Base-by-base conservation (phyloP, 2,113 vertebrate species). In the Nyctereutes procyonoides region DNA sequence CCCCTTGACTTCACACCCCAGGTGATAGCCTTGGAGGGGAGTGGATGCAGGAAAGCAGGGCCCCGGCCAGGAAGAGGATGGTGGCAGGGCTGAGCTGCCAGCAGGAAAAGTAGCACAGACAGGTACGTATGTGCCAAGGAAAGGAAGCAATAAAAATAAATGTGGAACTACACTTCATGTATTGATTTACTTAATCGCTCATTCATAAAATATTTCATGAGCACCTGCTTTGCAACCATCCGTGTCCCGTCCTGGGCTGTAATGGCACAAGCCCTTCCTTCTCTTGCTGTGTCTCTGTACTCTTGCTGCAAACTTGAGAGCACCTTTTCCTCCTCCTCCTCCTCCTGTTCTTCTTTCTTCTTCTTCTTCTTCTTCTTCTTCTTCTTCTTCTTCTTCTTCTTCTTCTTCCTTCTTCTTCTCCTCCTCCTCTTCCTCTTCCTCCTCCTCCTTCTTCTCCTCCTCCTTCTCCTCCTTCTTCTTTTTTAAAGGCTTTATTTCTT, bases 201-300 rank as follows among this genome's bases (percentile, higher is more conserved):
- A 22, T 62, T 43, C 16, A 22, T 22, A 55, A 60, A n/a, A 38
- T n/a, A 20, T 7, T 62, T 60, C 53, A 3, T 14, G 17, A 76
- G 12, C 12, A 5, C 35, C 13, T 51, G 12, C 11, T 10, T 32
- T 51, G 8, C 10, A 8, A 14, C 3, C 14, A 24, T 10, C n/a
- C 1, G 1, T 12, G 12, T 58, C 20, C 62, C 3, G 0, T n/a
- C 0, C n/a, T 43, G 67, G 43, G 17, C 28, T 26, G 0, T 4
- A 15, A 3, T 1, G 5, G 19, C 8, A 0, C 48, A 38, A 32
- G 10, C 62, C 17, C 2, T 2, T 51, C 20, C 26, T 76, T 32
- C 38, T 16, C 4, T n/a, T 1, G 0, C 1, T 7, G 1, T 0
- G 1, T 28, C 10, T 24, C 55, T 3, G 1, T 15, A 43, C 4